Evolutionary conservation across 2,888 invertebrate species (phyloP), one percentile per base, ranked within the genome.

Genomic region (Odontothrips loti): DNA sequence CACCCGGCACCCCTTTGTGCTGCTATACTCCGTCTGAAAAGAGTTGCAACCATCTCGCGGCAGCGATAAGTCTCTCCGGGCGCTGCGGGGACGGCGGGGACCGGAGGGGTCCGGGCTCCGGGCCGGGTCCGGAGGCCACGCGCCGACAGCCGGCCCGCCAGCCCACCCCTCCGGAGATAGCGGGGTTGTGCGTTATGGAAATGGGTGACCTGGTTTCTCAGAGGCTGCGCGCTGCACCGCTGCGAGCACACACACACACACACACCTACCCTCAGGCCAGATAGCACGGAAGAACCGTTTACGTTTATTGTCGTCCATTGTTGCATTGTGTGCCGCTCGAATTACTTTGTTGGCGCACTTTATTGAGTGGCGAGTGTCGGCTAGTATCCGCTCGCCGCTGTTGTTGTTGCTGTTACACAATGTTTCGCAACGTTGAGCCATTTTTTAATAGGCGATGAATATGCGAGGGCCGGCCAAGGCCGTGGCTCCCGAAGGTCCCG

Each of bases 321-420:
- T 58, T 58, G 58, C 58, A 58, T 58, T 58, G 58, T 58, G 58
- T 58, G 58, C 58, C n/a, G 58, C 58, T 75, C 12, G 68, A 23
- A 75, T 75, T 75, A 75, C 68, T 75, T 75, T 75, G 68, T 75
- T 75, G 68, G 68, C 27, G 68, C 27, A 12, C 68, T 75, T 75
- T 75, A 75, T 75, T 23, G 68, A 75, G 68, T 75, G 68, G 11
- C 68, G 68, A 27, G 68, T 23, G 23, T 27, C 68, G 23, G 23
- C 68, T 15, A 2, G 51, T 12, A 12, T 20, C 51, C 51, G 51
- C 51, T 1, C 58, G 58, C 58, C 34, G 34, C 34, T 43, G 34
- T 43, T 43, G 34, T 43, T 43, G 34, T 43, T 43, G 15, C 12
- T 75, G 68, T 75, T 75, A 27, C 68, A 75, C 68, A 75, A 75